Conservation (phyloP, 2,888 invertebrate genomes). For the Drosophila rubida region DNA sequence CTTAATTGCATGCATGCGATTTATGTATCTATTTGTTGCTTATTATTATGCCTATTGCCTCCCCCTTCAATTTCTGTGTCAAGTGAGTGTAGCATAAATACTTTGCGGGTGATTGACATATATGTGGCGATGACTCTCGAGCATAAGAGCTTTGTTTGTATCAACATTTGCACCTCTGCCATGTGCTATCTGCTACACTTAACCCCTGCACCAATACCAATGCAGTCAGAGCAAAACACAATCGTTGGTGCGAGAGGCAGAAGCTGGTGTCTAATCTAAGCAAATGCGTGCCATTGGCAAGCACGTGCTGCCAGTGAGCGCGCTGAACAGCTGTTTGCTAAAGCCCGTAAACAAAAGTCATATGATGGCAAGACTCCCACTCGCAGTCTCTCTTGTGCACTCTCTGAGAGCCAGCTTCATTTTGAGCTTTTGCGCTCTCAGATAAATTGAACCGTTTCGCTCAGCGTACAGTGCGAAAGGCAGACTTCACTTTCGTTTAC, state of each 20-base stretch:
- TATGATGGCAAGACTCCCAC: conserved; percentile 36
- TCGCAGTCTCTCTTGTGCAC: not conserved
- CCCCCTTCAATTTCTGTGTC: not conserved
- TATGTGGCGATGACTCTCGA: not conserved
- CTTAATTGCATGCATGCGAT: not conserved
- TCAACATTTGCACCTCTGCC: not conserved
- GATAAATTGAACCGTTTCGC: conserved; percentile 69
- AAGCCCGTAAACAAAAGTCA: conserved; percentile 69
- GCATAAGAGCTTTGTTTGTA: conserved; percentile 5
- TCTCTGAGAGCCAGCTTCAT: not conserved
- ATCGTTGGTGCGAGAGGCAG: not conserved
- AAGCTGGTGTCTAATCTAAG: conserved; percentile 24
- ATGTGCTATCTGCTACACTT: conserved; percentile 1
- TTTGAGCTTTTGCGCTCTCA: conserved; percentile 58
- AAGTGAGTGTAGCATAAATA: not conserved
- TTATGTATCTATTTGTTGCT: not conserved
- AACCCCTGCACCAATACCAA: not conserved
- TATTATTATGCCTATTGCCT: not conserved
- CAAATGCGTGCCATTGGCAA: conserved; percentile 16
- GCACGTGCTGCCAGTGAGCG: conserved; percentile 44
- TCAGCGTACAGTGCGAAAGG: conserved; percentile 22
- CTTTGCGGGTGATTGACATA: not conserved
- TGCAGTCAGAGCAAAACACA: conserved; percentile 5
- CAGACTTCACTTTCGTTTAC: conserved; percentile 63
- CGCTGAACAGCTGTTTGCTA: conserved; percentile 63